Base-by-base conservation (phyloP, 2,888 invertebrate genomes). In the Amiota minor region DNA sequence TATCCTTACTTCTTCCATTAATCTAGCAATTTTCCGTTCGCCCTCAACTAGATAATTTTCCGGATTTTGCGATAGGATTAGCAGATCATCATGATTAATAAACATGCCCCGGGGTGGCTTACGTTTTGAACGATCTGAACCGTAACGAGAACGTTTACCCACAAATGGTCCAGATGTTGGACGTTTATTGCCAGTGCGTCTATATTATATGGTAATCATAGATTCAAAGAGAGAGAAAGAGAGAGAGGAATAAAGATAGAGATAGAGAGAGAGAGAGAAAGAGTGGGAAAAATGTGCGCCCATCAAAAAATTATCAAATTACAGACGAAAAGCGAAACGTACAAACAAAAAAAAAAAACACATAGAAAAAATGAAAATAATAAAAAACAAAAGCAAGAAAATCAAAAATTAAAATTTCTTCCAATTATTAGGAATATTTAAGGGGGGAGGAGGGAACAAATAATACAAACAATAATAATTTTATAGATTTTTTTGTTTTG, bases 61-160 rank as follows among this genome's bases (percentile, higher is more conserved):
- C 88, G 88, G 87, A 86, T 86, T 88, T 79, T 86, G 86, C 76
- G 97, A 97, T 92, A 98, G 94, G 84, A 96, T 94, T 82, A 96
- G 95, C 90, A 98, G 93, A 92, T 98, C 98, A 91, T 98, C 98
- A 91, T 97, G 96, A 93, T 97, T 97, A 91, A 98, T 96, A 92
- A 97, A 96, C 95, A 98, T 97, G 91, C 98, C 98, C 87, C 96
- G 95, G 77, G 98, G 98, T 86, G 98, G 96, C 90, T 96, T 96
- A 88, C 97, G 94, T 91, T 93, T 94, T 91, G 93, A 93, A 90
- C 89, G 89, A 78, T 90, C 89, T 70, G 88, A 87, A 12, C 81
- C 77, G 3, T 78, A 77, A 9, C 62, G 86, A 74, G 88, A 87
- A 78, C 89, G 86, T 83, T 88, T 88, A 71, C 88, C 87, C 78